These are phyloP conservation scores for Typhlichthys eigenmanni DNA, from an alignment of 2,797 vertebrate genomes.

Conservation along the genomic window DNA sequence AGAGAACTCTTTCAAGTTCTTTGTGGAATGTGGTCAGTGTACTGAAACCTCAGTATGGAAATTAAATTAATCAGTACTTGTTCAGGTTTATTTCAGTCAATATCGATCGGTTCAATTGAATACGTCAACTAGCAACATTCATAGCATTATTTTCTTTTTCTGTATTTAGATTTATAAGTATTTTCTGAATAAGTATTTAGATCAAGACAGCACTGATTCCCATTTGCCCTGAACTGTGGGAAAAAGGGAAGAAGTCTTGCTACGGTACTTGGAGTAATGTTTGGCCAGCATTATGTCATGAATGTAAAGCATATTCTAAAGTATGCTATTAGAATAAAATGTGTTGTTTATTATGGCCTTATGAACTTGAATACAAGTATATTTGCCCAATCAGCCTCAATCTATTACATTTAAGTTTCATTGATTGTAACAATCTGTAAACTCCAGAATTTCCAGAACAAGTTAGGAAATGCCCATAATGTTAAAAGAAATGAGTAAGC, in stretches of 20 bases:
- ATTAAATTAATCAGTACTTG: too few relatives aligned
- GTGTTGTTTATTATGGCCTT: constrained; percentile 14
- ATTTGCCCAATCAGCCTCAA: too few relatives aligned
- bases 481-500: background rate
- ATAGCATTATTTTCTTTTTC: background rate
- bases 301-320: constrained; percentile 16
- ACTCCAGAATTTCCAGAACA: background rate
- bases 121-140: too few relatives aligned
- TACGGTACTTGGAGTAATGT: constrained; percentile 37
- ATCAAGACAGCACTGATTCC: background rate
- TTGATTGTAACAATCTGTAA: background rate
- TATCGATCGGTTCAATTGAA: too few relatives aligned
- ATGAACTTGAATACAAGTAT: constrained; percentile 11
- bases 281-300: constrained; percentile 12
- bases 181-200: background rate
- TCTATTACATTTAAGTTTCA: too few relatives aligned
- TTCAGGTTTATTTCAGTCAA: too few relatives aligned
- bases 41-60: too few relatives aligned
- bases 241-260: constrained; percentile 7
- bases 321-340: constrained; percentile 30
- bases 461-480: background rate
- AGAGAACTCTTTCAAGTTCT: too few relatives aligned
- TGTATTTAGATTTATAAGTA: background rate
- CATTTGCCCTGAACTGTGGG: background rate
- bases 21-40: too few relatives aligned